Conservation (phyloP, 1,140 invertebrate species). For the Drosophila carrolli region DNA sequence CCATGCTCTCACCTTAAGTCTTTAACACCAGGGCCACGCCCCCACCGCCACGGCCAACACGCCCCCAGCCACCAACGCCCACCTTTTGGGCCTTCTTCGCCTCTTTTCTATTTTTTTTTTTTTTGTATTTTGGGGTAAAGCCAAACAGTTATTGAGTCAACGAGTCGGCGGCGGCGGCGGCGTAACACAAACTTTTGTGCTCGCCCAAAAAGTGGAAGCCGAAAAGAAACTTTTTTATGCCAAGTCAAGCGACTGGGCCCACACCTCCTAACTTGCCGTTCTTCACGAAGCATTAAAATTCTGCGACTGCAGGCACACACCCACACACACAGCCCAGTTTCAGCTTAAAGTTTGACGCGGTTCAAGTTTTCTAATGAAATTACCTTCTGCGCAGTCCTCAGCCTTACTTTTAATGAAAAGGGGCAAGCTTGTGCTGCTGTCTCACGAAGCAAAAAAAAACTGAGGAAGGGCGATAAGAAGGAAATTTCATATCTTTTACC, state of each 20-base stretch:
- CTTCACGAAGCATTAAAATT: conserved; percentile 80
- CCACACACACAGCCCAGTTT: conserved; percentile 35
- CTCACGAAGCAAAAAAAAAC: background rate
- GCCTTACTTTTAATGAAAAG: conserved; percentile 68
- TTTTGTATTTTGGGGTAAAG: conserved; percentile 6
- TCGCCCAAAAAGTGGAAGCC: conserved; percentile 56
- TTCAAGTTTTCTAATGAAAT: conserved; percentile 84
- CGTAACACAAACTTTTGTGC: conserved; percentile 75
- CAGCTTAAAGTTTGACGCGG: conserved; percentile 83
- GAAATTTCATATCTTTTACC: conserved; percentile 70
- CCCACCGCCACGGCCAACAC: conserved; percentile 17
- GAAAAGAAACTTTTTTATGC: conserved; percentile 77
- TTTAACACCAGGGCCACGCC: conserved; percentile 24
- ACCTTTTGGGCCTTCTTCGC: background rate
- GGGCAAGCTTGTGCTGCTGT: conserved; percentile 54
- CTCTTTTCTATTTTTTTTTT: conserved; percentile 2
- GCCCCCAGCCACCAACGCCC: conserved; percentile 22
- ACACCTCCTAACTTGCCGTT: conserved; percentile 40
- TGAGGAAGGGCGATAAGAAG: conserved; percentile 55
- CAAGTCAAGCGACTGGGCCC: conserved; percentile 47
- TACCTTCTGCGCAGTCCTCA: conserved; percentile 70
- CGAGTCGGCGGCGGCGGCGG: conserved; percentile 64
- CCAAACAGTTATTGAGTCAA: conserved; percentile 77
- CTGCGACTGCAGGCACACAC: conserved; percentile 55
- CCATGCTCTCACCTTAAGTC: conserved; percentile 39